Conservation (phyloP, 2,113 vertebrate species). For the Nycticorax nycticorax region DNA sequence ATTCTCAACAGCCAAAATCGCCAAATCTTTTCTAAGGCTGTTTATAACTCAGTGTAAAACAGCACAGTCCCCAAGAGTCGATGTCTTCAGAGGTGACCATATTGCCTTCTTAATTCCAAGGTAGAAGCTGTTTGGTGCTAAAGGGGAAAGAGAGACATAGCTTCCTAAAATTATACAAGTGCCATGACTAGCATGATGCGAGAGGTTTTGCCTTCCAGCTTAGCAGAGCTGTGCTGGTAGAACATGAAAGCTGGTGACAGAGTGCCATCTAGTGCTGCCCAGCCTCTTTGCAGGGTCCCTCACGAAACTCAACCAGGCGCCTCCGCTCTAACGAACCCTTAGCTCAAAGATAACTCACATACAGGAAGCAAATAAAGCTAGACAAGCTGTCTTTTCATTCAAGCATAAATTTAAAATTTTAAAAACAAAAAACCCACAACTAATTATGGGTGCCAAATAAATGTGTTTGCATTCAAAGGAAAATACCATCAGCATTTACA, state of each 20-base stretch:
- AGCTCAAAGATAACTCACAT: no score
- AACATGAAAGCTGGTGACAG: not conserved
- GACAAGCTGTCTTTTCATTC: not conserved
- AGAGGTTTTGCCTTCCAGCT: not conserved
- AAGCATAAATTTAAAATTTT: no score
- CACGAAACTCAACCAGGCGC: rapidly evolving
- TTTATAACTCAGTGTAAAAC: rapidly evolving
- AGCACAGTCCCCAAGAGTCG: not conserved
- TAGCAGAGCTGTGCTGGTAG: not conserved
- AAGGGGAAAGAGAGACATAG: not conserved
- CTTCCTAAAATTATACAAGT: not conserved
- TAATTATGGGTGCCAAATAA: not conserved
- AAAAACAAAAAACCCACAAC: no score
- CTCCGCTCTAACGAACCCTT: rapidly evolving
- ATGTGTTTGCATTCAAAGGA: not conserved
- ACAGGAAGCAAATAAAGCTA: rapidly evolving
- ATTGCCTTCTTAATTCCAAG: not conserved
- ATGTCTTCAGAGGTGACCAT: not conserved
- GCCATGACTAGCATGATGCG: not conserved
- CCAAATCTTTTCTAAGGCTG: not conserved
- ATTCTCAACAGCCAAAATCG: not conserved
- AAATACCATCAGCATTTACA: not conserved
- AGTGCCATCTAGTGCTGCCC: conserved; percentile 74
- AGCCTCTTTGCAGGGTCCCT: not conserved
- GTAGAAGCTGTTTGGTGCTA: not conserved